phyloP scores from a whole-genome alignment of 2,888 invertebrate genomes.

The Ophioninae sp. region DNA sequence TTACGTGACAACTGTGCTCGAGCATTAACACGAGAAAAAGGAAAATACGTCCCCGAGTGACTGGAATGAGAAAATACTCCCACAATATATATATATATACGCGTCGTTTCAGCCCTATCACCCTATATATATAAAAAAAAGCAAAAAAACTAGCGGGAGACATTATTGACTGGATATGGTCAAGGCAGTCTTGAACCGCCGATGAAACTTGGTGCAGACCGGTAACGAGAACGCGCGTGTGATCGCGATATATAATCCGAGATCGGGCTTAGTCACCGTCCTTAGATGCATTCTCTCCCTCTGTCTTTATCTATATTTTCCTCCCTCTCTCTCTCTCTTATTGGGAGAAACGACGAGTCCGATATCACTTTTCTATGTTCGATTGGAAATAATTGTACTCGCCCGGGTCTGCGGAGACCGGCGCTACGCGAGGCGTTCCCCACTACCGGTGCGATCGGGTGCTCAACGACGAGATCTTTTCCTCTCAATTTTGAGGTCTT shows the following conservation, averaged over 20 bases:
- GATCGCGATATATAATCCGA: conserved; percentile 49
- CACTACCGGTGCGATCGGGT: conserved; percentile 35
- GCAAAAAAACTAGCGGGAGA: conserved; percentile 70
- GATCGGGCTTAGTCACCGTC: conserved; percentile 57
- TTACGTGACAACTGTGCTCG: conserved; percentile 62
- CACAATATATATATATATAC: conserved; percentile 13
- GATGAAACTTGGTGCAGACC: conserved; percentile 67
- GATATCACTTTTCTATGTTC: conserved; percentile 58
- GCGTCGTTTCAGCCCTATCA: too few relatives aligned
- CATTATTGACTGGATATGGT: conserved; percentile 78
- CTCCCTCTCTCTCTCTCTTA: conserved; percentile 4
- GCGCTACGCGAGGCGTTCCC: conserved; percentile 27
- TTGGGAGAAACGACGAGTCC: conserved; percentile 5
- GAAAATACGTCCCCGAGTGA: conserved; percentile 39
- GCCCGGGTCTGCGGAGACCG: conserved; percentile 9
- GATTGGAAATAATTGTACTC: conserved; percentile 66
- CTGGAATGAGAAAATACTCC: conserved; percentile 23
- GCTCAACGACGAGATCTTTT: not conserved
- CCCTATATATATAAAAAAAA: conserved; percentile 21
- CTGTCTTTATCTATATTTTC: conserved; percentile 20
- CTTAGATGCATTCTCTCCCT: conserved; percentile 18
- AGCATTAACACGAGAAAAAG: conserved; percentile 29
- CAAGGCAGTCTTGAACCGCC: conserved; percentile 72
- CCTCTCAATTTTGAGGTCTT: not conserved
- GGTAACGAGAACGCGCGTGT: conserved; percentile 61